Percentiles rank a stretch among this genome's conserved stretches.
Evolutionary conservation across 1,140 invertebrate species (phyloP).

Genomic region (Thaumetopoea pityocampa): DNA sequence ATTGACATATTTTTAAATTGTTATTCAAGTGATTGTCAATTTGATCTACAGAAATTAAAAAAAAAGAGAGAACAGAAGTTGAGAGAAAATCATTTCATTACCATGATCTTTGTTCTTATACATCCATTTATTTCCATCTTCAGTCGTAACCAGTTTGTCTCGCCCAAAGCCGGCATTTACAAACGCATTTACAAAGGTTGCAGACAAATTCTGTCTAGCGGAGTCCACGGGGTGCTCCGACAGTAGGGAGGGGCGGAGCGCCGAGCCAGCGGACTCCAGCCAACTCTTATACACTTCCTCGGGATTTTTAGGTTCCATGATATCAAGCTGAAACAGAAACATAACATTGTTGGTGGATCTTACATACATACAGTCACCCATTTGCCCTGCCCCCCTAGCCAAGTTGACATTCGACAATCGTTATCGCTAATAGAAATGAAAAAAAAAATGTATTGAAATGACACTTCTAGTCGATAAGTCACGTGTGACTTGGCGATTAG

Average conservation of each 20-base stretch:
- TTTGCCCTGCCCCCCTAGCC: no score
- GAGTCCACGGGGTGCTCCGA: constrained; percentile 87
- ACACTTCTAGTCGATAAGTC: no score
- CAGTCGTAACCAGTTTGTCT: constrained; percentile 96
- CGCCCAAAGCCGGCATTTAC: constrained; percentile 99
- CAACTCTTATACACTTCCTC: constrained; percentile 99
- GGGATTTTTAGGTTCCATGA: constrained; percentile 99
- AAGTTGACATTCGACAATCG: no score
- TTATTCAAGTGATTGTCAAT: no score
- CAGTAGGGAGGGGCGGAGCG: constrained; percentile 86
- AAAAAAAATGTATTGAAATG: no score
- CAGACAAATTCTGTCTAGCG: constrained; percentile 96
- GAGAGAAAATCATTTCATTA: constrained; percentile 32
- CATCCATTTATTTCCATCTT: constrained; percentile 98
- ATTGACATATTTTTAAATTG: no score
- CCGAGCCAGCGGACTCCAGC: constrained; percentile 92
- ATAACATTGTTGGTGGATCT: no score
- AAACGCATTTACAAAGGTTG: constrained; percentile 99
- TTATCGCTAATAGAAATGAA: no score
- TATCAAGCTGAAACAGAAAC: constrained; percentile 87
- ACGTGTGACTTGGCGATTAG: no score
- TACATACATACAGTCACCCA: no score
- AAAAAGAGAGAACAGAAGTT: no score
- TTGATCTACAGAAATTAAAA: no score
- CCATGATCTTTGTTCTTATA: constrained; percentile 99